Percentiles rank a stretch among this genome's conserved stretches.
Conservation (phyloP, 2,113 vertebrate genomes). For the Hepsetus odoe region DNA sequence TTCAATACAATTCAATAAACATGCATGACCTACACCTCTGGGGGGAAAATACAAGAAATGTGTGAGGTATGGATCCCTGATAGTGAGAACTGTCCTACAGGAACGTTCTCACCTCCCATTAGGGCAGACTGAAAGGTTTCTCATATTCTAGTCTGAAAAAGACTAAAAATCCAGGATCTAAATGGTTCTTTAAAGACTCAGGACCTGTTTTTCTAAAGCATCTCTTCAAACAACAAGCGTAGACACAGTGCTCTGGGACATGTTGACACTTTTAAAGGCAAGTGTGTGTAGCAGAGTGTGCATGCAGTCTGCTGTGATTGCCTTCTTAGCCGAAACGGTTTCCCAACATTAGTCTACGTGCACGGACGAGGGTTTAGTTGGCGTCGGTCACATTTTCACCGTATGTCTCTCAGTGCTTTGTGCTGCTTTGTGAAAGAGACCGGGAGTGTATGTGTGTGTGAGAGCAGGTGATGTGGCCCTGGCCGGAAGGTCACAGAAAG, state of each 20-base stretch:
- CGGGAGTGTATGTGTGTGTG: constrained; percentile 51
- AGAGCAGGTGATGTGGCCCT: constrained; percentile 76
- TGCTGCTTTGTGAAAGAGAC: constrained; percentile 41
- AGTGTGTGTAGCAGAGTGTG: background rate
- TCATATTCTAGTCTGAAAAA: too few species aligned
- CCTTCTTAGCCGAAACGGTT: background rate
- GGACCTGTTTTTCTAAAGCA: too few species aligned
- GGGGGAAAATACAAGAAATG: too few species aligned
- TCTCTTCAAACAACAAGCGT: too few species aligned
- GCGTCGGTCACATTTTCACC: background rate
- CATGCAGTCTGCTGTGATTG: background rate
- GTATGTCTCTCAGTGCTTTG: constrained; percentile 8
- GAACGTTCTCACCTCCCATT: too few species aligned
- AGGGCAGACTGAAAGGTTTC: too few species aligned
- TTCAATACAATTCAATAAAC: too few species aligned
- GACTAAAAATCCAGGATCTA: too few species aligned
- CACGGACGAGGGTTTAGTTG: background rate
- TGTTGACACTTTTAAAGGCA: background rate
- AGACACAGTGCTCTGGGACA: background rate
- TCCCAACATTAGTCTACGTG: background rate
- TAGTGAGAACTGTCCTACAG: too few species aligned
- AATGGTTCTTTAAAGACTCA: too few species aligned
- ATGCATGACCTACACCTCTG: too few species aligned
- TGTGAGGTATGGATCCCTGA: too few species aligned
- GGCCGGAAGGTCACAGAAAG: constrained; percentile 77